These are phyloP conservation scores for Melanotaenia nigrans DNA, from an alignment of 2,797 vertebrate species.

Conservation along the genomic window DNA sequence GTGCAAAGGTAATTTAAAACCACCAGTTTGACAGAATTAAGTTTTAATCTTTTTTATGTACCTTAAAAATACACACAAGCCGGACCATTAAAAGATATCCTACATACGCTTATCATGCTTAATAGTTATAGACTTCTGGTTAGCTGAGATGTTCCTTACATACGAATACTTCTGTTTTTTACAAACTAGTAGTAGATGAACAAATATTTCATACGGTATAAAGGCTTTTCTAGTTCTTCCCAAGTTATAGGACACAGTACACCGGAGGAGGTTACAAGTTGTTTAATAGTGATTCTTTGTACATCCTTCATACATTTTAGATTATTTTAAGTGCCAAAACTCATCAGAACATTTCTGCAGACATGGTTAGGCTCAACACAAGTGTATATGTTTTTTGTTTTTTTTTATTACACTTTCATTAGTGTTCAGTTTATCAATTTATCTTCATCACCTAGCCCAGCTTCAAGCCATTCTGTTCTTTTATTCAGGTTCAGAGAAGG, in stretches of 20 bases:
- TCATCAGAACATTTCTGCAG: slow-evolving; percentile 6
- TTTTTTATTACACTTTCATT: neutral
- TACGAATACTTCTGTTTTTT: neutral
- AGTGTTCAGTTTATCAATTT: slow-evolving; percentile 26
- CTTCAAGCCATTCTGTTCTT: slow-evolving; percentile 11
- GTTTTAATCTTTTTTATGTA: too few species aligned
- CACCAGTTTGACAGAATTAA: neutral
- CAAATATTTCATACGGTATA: neutral
- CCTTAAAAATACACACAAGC: neutral
- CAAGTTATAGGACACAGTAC: neutral
- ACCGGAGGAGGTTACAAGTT: neutral
- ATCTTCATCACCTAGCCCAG: slow-evolving; percentile 3
- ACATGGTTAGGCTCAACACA: neutral
- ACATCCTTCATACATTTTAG: neutral
- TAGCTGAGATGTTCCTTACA: neutral
- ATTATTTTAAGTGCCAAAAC: slow-evolving; percentile 3
- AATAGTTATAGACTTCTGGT: neutral
- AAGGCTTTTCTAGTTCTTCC: neutral
- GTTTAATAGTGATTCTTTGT: slow-evolving; percentile 5
- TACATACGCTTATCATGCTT: neutral
- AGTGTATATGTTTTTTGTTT: neutral
- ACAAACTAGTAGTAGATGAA: neutral
- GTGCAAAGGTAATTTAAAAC: neutral
- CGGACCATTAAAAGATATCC: neutral
- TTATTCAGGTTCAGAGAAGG: slow-evolving; percentile 83